Evolutionary conservation across 2,113 vertebrate genomes (phyloP), one percentile per base, ranked within the genome.

Genomic region (Macquaria ambigua): DNA sequence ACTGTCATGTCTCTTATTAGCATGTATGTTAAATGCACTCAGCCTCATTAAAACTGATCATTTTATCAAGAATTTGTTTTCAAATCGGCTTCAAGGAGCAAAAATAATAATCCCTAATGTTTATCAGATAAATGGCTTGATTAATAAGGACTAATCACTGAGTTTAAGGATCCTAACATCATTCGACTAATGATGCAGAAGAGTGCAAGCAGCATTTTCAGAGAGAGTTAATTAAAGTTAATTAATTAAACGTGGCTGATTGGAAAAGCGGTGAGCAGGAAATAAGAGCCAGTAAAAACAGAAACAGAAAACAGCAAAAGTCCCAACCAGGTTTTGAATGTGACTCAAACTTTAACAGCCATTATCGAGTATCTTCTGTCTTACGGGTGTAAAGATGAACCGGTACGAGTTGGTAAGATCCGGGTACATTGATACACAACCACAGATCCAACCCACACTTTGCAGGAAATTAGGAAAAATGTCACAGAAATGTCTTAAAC

Each of bases 21-120:
- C 58, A 34, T 2, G 14, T 23, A 37, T 34, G 52, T 55, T 59
- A 59, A 82, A 64, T 9, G 8, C 16, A 46, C 37, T 20, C 55
- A 23, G 37, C 52, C 69, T 89, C 81, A 41, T 89, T 73, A 79
- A 43, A 79, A 28, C 4, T 8, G 28, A 74, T 69, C 20, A 67
- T 76, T 14, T 21, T 20, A 50, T 74, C 39, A 20, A 10, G 34
- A 39, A 39, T 39, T 39, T 39, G 39, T 39, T 39, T 39, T 39
- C 39, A 39, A 39, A 56, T 58, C 50, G 78, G 37, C 21, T 12
- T 8, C 79, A 46, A 75, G 43, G 31, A 61, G 23, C 21, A 28
- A 62, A 59, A 63, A 63, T 50, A 67, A 79, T 50, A 31, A 72
- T 1, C 56, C n/a, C 6, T 10, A 25, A 74, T n/a, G 61, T 72